Conservation (phyloP, 2,797 vertebrate genomes). For the Ficedula albicollis region DNA sequence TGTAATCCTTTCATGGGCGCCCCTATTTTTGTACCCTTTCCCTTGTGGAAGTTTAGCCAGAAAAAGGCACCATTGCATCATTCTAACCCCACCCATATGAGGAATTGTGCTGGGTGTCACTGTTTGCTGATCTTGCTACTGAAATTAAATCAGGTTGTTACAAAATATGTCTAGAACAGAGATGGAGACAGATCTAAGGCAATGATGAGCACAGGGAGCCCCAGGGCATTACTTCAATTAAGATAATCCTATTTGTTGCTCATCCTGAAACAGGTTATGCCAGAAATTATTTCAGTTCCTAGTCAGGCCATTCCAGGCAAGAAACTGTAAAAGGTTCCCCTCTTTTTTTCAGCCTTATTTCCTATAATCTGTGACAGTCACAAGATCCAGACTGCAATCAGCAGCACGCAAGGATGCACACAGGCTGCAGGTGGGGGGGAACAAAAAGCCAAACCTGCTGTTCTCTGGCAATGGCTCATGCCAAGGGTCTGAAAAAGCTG, state of each 20-base stretch:
- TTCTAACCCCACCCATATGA: neutral
- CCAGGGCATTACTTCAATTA: neutral
- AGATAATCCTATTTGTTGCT: constrained; percentile 3
- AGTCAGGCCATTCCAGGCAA: neutral
- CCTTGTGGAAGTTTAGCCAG: neutral
- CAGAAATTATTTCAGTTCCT: neutral
- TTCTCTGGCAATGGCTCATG: neutral
- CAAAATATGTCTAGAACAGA: neutral
- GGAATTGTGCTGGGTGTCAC: neutral
- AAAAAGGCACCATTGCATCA: neutral
- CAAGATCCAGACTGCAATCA: neutral
- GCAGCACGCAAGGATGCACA: neutral
- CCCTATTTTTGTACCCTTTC: neutral
- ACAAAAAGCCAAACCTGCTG: neutral
- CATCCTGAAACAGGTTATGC: neutral
- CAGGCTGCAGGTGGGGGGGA: neutral
- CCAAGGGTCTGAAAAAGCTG: neutral
- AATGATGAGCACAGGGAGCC: neutral
- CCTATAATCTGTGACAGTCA: neutral
- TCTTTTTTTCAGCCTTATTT: neutral
- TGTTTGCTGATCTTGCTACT: neutral
- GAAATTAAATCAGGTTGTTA: neutral
- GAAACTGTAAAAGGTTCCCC: neutral
- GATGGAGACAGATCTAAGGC: neutral
- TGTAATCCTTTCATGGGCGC: neutral